phyloP scores from a whole-genome alignment of 2,113 vertebrate genomes.

The Noturus placidus region DNA sequence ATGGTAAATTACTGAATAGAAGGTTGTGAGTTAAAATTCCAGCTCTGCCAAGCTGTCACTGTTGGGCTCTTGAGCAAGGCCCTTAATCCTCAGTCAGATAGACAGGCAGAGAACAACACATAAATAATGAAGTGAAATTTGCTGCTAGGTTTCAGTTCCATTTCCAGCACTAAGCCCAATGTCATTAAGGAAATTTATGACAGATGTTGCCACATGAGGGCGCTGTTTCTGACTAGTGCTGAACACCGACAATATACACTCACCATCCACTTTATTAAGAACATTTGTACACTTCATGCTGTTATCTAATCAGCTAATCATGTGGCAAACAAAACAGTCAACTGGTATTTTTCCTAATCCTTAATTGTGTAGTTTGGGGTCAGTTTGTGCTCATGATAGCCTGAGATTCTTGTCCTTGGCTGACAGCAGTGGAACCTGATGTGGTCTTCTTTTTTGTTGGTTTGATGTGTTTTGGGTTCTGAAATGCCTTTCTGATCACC shows the following conservation, averaged over 20 bases:
- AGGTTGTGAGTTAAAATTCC: background rate
- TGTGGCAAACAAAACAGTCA: background rate
- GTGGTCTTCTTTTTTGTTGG: background rate
- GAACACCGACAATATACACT: background rate
- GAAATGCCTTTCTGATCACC: background rate
- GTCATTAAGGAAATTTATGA: background rate
- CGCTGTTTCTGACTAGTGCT: background rate
- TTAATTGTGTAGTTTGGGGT: background rate
- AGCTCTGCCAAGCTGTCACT: background rate
- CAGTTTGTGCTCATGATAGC: background rate
- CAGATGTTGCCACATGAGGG: constrained; percentile 31
- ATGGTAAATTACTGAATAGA: background rate
- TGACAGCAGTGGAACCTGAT: background rate
- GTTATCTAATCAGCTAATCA: background rate
- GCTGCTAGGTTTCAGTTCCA: background rate
- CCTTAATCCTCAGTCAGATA: background rate
- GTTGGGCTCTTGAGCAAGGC: background rate
- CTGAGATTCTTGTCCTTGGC: background rate
- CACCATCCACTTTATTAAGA: background rate
- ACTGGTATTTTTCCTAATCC: background rate
- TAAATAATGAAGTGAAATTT: background rate
- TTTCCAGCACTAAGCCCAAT: background rate
- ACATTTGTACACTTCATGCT: background rate
- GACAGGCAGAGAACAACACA: background rate
- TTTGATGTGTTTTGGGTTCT: background rate